Percentiles rank a stretch among this genome's conserved stretches.
Conservation (phyloP, 2,797 vertebrate genomes). For the Oreochromis grahami region DNA sequence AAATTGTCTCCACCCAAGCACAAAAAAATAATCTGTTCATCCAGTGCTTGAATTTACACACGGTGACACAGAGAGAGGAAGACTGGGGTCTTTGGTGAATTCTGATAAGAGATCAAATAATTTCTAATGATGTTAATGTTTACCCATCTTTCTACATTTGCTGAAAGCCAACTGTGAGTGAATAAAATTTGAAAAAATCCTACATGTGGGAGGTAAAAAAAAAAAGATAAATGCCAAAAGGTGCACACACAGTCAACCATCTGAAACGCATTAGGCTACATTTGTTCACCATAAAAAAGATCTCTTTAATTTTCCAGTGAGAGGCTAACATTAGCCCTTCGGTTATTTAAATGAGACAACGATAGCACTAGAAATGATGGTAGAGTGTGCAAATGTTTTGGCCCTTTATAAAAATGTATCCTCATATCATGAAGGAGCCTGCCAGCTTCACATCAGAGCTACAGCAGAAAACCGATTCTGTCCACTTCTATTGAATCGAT, state of each 20-base stretch:
- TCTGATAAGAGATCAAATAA: not conserved
- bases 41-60: not conserved
- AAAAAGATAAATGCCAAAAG: not conserved
- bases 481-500: not conserved
- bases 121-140: not conserved
- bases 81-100: not conserved
- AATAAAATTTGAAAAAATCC: rapidly evolving
- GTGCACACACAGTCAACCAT: not conserved
- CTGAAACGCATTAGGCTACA: not conserved
- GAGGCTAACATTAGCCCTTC: conserved; percentile 3
- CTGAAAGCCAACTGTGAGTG: not conserved
- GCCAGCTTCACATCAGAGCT: conserved; percentile 1
- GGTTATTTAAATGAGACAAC: conserved; percentile 24
- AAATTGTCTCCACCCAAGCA: not conserved
- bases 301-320: conserved; percentile 1
- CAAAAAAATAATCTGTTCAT: not conserved
- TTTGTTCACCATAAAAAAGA: not conserved
- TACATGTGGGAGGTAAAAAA: not conserved
- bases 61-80: not conserved
- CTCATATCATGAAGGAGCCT: not conserved
- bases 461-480: conserved; percentile 13
- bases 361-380: not conserved
- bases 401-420: conserved; percentile 15
- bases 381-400: not conserved
- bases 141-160: not conserved